These are phyloP conservation scores for Tachystola acroxantha DNA, from an alignment of 2,888 invertebrate species.

Conservation along the genomic window DNA sequence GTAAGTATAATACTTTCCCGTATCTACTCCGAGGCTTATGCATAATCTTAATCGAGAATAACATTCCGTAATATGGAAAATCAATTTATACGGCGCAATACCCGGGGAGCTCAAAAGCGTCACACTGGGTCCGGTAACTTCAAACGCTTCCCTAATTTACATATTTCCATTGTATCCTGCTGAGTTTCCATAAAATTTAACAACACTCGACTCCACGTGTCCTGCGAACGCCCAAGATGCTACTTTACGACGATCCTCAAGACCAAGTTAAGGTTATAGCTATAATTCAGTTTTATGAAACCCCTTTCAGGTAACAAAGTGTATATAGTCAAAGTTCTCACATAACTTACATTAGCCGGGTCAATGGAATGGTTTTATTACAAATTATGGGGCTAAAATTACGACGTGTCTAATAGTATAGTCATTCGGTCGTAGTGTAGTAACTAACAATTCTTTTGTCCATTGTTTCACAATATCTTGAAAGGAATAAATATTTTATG, in stretches of 20 bases:
- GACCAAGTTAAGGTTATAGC: conserved; percentile 69
- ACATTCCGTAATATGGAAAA: conserved; percentile 27
- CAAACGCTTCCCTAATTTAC: conserved; percentile 54
- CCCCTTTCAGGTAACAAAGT: conserved; percentile 72
- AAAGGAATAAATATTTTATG: no score
- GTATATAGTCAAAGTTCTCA: conserved; percentile 61
- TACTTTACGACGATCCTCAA: conserved; percentile 69
- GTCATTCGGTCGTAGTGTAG: conserved; percentile 11
- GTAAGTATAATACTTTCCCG: conserved; percentile 9
- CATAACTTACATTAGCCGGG: conserved; percentile 45
- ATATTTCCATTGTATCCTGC: conserved; percentile 63
- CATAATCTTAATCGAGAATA: conserved; percentile 33
- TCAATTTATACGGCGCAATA: conserved; percentile 27
- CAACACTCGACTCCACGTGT: conserved; percentile 62
- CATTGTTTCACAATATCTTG: conserved; percentile 23
- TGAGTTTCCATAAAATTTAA: conserved; percentile 71
- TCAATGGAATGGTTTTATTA: conserved; percentile 21
- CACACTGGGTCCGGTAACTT: conserved; percentile 30
- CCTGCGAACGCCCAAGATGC: conserved; percentile 63
- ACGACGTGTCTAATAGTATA: conserved; percentile 20
- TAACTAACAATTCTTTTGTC: conserved; percentile 37
- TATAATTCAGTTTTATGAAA: conserved; percentile 76
- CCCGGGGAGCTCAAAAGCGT: conserved; percentile 36
- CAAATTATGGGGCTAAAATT: conserved; percentile 18
- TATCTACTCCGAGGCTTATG: conserved; percentile 8